Evolutionary conservation across 2,797 vertebrate genomes (phyloP).

Genomic region (Dendrocincla tyrannina): DNA sequence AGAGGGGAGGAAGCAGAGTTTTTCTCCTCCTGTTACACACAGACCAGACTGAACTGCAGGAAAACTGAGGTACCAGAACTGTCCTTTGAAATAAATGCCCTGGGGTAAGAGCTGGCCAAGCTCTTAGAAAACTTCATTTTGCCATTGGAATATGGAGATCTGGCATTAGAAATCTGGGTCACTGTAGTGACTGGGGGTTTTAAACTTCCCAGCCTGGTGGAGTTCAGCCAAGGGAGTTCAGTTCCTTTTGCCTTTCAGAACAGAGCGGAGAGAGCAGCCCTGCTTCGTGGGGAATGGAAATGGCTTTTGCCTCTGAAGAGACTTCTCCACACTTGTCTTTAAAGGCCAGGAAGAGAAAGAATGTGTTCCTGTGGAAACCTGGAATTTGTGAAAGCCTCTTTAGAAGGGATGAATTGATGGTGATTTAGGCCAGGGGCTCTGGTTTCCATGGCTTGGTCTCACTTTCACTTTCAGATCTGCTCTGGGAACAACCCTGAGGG

Average conservation of each 20-base stretch:
- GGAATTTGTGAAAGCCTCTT: slow-evolving; percentile 4
- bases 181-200: slow-evolving; percentile 21
- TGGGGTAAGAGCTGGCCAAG: background rate
- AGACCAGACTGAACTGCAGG: background rate
- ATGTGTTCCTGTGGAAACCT: slow-evolving; percentile 45
- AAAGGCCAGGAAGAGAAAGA: slow-evolving; percentile 27
- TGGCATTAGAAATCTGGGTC: slow-evolving; percentile 50
- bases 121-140: background rate
- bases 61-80: background rate
- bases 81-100: background rate
- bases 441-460: background rate
- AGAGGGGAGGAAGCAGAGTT: background rate
- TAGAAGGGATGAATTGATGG: slow-evolving; percentile 34
- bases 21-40: fast-evolving
- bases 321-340: slow-evolving; percentile 19
- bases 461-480: background rate
- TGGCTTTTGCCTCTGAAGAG: slow-evolving; percentile 24
- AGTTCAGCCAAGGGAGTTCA: slow-evolving; percentile 30
- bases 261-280: slow-evolving; percentile 58
- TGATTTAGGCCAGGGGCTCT: background rate
- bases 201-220: slow-evolving; percentile 25
- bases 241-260: slow-evolving; percentile 52
- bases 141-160: background rate
- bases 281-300: slow-evolving; percentile 59
- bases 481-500: background rate